Percentiles rank a stretch among this genome's conserved stretches.
Conservation (phyloP, 1,140 invertebrate genomes). For the Diorhabda carinulata region DNA sequence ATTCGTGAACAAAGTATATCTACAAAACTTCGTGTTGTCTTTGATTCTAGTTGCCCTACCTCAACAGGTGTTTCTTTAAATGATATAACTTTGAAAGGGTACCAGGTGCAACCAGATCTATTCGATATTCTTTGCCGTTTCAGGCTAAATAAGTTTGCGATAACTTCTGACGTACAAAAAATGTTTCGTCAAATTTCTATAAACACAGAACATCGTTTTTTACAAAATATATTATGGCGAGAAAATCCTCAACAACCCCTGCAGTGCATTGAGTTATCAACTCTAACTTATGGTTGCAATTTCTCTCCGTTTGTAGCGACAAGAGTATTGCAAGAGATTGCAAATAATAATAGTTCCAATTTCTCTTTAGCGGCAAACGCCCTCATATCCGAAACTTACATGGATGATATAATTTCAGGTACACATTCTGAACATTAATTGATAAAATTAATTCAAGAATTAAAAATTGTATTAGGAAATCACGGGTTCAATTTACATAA, state of each 20-base stretch:
- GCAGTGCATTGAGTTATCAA: slow-evolving; percentile 5
- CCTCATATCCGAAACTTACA: slow-evolving; percentile 25
- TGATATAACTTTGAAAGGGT: slow-evolving; percentile 32
- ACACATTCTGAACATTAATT: neutral
- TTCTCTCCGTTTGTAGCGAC: slow-evolving; percentile 15
- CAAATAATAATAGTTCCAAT: neutral
- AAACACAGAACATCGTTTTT: neutral
- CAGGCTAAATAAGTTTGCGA: slow-evolving; percentile 13
- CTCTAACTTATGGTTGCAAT: slow-evolving; percentile 20
- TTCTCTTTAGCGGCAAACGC: slow-evolving; percentile 27
- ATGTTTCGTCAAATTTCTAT: slow-evolving; percentile 20
- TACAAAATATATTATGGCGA: too few relatives aligned
- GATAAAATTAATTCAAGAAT: too few relatives aligned
- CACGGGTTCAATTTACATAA: too few relatives aligned
- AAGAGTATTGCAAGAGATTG: slow-evolving; percentile 16
- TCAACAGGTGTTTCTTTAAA: slow-evolving; percentile 40
- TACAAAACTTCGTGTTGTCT: too few relatives aligned
- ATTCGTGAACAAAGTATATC: too few relatives aligned
- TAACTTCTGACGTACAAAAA: slow-evolving; percentile 19
- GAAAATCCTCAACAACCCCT: neutral
- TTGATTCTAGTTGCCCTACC: slow-evolving; percentile 40
- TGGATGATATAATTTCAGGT: slow-evolving; percentile 29
- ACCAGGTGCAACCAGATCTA: slow-evolving; percentile 22
- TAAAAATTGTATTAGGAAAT: too few relatives aligned
- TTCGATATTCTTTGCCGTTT: slow-evolving; percentile 24